Conservation (phyloP, 2,797 vertebrate species). For the Brachyalestes nurse region DNA sequence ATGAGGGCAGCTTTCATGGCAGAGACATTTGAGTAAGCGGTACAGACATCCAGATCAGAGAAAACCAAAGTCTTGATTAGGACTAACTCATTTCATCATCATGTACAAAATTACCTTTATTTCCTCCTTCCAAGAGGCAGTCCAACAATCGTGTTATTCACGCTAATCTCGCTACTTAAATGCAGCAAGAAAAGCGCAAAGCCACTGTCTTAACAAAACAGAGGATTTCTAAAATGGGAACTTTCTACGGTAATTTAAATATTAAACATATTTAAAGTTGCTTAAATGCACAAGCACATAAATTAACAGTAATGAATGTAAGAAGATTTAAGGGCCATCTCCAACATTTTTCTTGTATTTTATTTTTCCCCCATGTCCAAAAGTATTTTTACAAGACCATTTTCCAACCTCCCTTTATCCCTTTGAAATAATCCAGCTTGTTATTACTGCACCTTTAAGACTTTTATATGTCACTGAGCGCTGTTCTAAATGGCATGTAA, state of each 20-base stretch:
- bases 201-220: not conserved
- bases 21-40: slow-evolving; percentile 1
- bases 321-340: too few species aligned
- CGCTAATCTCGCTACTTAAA: not conserved
- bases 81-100: slow-evolving; percentile 37
- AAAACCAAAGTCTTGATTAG: slow-evolving; percentile 33
- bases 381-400: too few species aligned
- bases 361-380: too few species aligned
- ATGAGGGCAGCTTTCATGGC: slow-evolving; percentile 12
- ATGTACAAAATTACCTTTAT: slow-evolving; percentile 12
- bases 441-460: too few species aligned
- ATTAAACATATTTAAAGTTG: not conserved
- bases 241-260: not conserved
- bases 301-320: too few species aligned
- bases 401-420: too few species aligned
- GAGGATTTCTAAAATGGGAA: not conserved
- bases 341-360: too few species aligned
- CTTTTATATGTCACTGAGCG: too few species aligned
- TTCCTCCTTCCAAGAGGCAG: not conserved
- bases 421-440: too few species aligned
- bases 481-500: too few species aligned
- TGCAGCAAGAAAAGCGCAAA: not conserved
- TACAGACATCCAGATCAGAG: slow-evolving; percentile 16
- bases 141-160: not conserved
- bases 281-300: too few species aligned